These are phyloP conservation scores for Neoniphon sammara DNA, from an alignment of 2,797 vertebrate genomes.

Conservation along the genomic window DNA sequence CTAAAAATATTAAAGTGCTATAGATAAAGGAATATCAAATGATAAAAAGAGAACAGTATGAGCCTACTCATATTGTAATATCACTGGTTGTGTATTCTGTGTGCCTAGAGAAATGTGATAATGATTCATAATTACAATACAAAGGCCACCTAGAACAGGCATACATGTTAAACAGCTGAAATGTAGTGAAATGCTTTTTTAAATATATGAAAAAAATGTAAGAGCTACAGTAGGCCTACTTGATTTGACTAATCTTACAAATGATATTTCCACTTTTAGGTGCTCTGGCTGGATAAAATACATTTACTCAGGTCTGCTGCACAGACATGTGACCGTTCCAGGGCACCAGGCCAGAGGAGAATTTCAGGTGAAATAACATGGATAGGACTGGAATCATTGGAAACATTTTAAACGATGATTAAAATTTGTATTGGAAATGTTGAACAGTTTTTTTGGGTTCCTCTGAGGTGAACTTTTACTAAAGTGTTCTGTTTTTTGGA, in stretches of 20 bases:
- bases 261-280: constrained; percentile 62
- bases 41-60: constrained; percentile 7
- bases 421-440: constrained; percentile 61
- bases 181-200: constrained; percentile 25
- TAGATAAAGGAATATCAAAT: constrained; percentile 23
- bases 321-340: constrained; percentile 52
- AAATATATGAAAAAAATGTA: constrained; percentile 30
- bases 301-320: constrained; percentile 35
- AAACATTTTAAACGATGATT: constrained; percentile 59
- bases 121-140: neutral
- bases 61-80: constrained; percentile 28
- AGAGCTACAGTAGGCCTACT: constrained; percentile 28
- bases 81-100: neutral
- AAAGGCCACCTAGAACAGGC: constrained; percentile 23
- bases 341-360: constrained; percentile 29
- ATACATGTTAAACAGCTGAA: constrained; percentile 40
- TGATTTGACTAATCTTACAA: constrained; percentile 52
- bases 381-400: constrained; percentile 54
- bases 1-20: neutral
- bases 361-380: constrained; percentile 70
- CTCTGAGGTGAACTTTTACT: neutral
- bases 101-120: constrained; percentile 7
- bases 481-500: constrained; percentile 16
- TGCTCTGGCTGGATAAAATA: constrained; percentile 47
- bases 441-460: constrained; percentile 30